These are phyloP conservation scores for Eupsilia transversa DNA, from an alignment of 2,888 invertebrate species.

Conservation along the genomic window DNA sequence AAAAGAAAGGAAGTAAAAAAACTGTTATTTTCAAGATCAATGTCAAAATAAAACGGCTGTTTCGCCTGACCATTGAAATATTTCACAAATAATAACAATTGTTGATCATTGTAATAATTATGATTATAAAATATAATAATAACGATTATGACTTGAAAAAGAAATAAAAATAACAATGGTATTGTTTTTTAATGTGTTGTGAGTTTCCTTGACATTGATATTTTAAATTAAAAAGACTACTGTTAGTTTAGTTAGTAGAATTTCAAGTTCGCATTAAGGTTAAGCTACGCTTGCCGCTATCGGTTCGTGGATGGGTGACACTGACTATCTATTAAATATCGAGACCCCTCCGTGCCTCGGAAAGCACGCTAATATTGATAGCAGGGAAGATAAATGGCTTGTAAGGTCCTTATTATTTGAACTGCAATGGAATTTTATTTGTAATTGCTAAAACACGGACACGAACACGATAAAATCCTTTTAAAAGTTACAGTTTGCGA, in stretches of 20 bases:
- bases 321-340: not conserved
- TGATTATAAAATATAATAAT: constrained; percentile 10
- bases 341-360: not conserved
- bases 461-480: not conserved
- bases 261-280: not conserved
- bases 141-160: constrained; percentile 12
- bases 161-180: constrained; percentile 20
- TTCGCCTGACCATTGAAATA: not conserved
- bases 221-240: not conserved
- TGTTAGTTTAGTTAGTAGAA: not conserved
- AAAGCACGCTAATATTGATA: not conserved
- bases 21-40: constrained; percentile 33
- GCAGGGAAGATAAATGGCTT: not conserved
- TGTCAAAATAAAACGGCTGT: constrained; percentile 1
- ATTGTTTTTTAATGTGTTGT: constrained; percentile 8
- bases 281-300: not conserved
- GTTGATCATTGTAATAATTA: constrained; percentile 23
- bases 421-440: not conserved
- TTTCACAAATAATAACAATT: constrained; percentile 17
- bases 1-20: constrained; percentile 8
- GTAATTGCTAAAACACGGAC: not conserved
- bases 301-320: not conserved
- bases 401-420: not conserved
- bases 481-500: not conserved
- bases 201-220: constrained; percentile 33